Conservation (phyloP, 2,113 vertebrate species). For the Percopsis transmontana region DNA sequence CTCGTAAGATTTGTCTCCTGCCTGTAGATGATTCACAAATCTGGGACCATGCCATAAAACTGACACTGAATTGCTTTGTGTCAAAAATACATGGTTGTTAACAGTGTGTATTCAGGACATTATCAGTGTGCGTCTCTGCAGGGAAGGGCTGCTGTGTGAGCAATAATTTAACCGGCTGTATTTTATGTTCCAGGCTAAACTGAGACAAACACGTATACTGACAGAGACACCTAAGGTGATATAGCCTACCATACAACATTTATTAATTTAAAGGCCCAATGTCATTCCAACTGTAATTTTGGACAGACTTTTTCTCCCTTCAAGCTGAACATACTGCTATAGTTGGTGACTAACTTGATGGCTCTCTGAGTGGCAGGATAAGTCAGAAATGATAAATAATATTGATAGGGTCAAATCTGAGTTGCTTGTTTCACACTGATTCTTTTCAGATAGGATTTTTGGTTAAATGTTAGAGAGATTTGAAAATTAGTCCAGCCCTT, state of each 20-base stretch:
- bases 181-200: constrained; percentile 16
- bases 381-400: too few species aligned
- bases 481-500: too few species aligned
- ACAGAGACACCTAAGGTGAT: constrained; percentile 7
- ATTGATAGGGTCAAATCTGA: too few species aligned
- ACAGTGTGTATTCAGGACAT: constrained; percentile 10
- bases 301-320: too few species aligned
- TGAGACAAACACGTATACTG: not conserved
- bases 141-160: constrained; percentile 12
- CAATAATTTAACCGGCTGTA: constrained; percentile 25
- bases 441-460: too few species aligned
- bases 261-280: not conserved
- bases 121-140: constrained; percentile 7
- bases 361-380: too few species aligned
- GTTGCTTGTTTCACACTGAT: too few species aligned
- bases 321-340: too few species aligned
- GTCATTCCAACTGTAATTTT: too few species aligned
- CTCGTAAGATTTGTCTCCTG: not conserved
- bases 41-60: constrained; percentile 7
- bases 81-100: not conserved
- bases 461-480: too few species aligned
- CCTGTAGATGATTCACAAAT: constrained; percentile 21
- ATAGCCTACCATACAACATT: not conserved
- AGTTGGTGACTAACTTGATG: too few species aligned
- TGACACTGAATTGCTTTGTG: constrained; percentile 20